Evolutionary conservation across 2,888 invertebrate genomes (phyloP), one percentile per base, ranked within the genome.

Genomic region (Hyposoter dolosus): DNA sequence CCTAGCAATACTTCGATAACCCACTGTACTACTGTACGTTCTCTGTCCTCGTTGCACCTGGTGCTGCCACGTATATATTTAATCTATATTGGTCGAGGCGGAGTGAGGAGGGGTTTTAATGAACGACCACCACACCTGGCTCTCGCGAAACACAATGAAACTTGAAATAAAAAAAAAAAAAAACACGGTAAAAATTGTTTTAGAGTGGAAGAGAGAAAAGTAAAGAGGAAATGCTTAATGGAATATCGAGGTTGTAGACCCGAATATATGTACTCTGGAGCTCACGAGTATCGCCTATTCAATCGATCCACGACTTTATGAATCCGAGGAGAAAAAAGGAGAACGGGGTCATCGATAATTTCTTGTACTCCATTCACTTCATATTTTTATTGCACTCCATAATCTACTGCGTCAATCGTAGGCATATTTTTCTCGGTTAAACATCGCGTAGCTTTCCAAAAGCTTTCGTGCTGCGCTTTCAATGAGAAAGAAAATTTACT

Each of bases 1-100:
- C 77, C 74, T 65, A 45, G 50, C 53, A 71, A 43, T 56, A 72
- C 69, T n/a, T 47, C 69, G 76, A 81, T 81, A 84, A 81, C 76
- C 77, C 77, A 74, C 60, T 60, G 53, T 53, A 66, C 66, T 47
- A 65, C 65, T 15, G 45, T 23, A 60, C 66, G 23, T 47, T 60
- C 56, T 65, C 53, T 68, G 68, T 82, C 77, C 68, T 78, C 47
- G 15, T 74, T 66, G n/a, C 72, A 43, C 77, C 77, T 74, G 66
- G 82, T 72, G 72, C 74, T 74, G 50, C 77, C 23, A 19, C 28
- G 43, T 75, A 66, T 78, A 78, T 84, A 72, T 72, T 53, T 74
- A 80, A 81, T 81, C 74, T 82, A 40, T 66, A 23, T 28, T 15
- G 45, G 32, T 74, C 74, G 40, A 1, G 40, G 40, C 10, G 40